Evolutionary conservation across 2,113 vertebrate species (phyloP), one percentile per base, ranked within the genome.

Genomic region (Ceratotherium simum): DNA sequence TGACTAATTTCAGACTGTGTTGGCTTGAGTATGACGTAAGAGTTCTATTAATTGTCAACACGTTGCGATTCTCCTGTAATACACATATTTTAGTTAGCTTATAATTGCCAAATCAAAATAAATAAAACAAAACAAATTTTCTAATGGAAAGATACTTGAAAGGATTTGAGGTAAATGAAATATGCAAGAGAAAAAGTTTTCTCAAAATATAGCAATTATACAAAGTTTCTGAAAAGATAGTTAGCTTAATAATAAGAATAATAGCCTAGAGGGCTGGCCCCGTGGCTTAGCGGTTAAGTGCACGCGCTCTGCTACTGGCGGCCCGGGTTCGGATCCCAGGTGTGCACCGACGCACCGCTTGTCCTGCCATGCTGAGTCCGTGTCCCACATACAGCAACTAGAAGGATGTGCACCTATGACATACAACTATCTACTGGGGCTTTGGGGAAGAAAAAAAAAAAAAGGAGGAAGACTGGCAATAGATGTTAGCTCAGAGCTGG

Each of bases 31-130:
- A 31, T 51, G 3, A 17, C 27, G 10, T 48, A 75, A 4, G 4
- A 85, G 75, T 80, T 86, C 51, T 73, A 56, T n/a, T 58, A 89
- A 93, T 83, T 76, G 90, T 21, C 20, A 86, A 70, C 83, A 85
- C 14, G 58, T 95, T 69, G 25, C 4, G 73, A 4, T 75, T 5
- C 2, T 76, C 2, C 27, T 42, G 0, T 56, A 69, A 80, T 31
- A 36, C 64, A 75, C 11, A 90, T 91, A 21, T 48, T 91, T 65
- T 70, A 75, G 64, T 31, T 79, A 56, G 3, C 12, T 96, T 86
- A 39, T 65, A 51, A 29, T 58, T 78, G 33, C 31, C 42, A 82
- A 65, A 36, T 72, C 39, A 94, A 96, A 96, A 48, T 27, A 91
- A 95, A 80, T 31, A 85, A 51, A 79, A 25, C 11, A 73, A 23